These are phyloP conservation scores for Hesperophylax magnus DNA, from an alignment of 1,140 invertebrate genomes.

Conservation along the genomic window DNA sequence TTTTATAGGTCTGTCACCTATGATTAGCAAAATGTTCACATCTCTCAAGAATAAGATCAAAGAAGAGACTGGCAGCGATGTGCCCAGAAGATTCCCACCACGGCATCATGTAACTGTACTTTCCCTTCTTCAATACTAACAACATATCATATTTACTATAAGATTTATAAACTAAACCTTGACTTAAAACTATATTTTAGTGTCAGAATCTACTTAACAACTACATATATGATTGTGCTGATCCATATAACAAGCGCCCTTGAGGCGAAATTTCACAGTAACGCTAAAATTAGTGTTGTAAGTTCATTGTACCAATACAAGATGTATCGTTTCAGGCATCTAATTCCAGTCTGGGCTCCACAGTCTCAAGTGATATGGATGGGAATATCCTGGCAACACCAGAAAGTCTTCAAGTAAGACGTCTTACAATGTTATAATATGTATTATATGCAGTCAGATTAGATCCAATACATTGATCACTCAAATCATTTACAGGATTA, in stretches of 20 bases:
- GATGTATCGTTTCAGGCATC: constrained; percentile 67
- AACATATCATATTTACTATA: too few species aligned
- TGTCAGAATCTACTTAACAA: too few species aligned
- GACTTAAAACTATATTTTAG: too few species aligned
- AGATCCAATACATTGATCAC: not conserved
- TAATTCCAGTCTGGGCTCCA: constrained; percentile 74
- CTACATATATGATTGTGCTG: too few species aligned
- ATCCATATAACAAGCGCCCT: too few species aligned
- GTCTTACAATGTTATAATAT: not conserved
- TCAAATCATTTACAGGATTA: constrained; percentile 9
- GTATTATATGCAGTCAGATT: not conserved
- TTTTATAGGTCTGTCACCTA: constrained; percentile 36
- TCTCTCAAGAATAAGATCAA: constrained; percentile 82
- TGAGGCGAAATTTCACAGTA: too few species aligned
- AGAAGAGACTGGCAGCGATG: constrained; percentile 81
- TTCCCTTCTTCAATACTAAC: not conserved
- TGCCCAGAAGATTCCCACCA: constrained; percentile 62
- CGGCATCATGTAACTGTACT: constrained; percentile 33
- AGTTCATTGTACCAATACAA: too few species aligned
- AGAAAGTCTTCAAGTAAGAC: not conserved
- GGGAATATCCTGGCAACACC: constrained; percentile 2
- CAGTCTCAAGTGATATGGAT: constrained; percentile 63
- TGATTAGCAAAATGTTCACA: constrained; percentile 72
- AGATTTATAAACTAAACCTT: too few species aligned
- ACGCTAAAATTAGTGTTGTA: too few species aligned